Conservation (phyloP, 2,113 vertebrate species). For the Bombycilla garrulus region DNA sequence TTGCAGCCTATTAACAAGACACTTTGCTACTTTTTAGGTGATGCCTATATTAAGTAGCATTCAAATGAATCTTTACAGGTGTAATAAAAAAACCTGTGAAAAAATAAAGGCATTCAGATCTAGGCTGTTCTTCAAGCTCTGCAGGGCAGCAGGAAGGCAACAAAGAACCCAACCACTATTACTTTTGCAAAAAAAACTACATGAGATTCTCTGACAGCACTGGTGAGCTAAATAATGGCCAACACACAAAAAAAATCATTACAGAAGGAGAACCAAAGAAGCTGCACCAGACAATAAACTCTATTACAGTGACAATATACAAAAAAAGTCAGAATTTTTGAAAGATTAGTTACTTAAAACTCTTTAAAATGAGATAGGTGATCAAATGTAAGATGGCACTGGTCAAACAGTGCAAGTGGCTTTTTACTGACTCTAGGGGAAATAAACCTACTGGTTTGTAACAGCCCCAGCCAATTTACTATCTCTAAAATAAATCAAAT, state of each 20-base stretch:
- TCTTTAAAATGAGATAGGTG: not conserved
- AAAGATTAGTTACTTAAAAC: not conserved
- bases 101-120: not conserved
- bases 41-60: not conserved
- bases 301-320: not conserved
- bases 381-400: not conserved
- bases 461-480: not conserved
- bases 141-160: not conserved
- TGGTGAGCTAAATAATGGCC: not conserved
- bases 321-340: not conserved
- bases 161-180: not conserved
- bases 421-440: not conserved
- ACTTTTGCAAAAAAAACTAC: not conserved
- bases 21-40: not conserved
- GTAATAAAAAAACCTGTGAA: not conserved
- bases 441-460: not conserved
- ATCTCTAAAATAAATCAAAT: not conserved
- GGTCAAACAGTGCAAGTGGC: not conserved
- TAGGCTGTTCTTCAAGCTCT: not conserved
- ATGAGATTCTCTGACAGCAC: not conserved
- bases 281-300: not conserved
- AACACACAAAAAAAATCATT: not conserved
- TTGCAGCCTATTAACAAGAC: not conserved
- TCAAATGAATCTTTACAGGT: not conserved
- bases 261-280: not conserved